Evolutionary conservation across 2,113 vertebrate genomes (phyloP).

Genomic region (Austrofundulus limnaeus): DNA sequence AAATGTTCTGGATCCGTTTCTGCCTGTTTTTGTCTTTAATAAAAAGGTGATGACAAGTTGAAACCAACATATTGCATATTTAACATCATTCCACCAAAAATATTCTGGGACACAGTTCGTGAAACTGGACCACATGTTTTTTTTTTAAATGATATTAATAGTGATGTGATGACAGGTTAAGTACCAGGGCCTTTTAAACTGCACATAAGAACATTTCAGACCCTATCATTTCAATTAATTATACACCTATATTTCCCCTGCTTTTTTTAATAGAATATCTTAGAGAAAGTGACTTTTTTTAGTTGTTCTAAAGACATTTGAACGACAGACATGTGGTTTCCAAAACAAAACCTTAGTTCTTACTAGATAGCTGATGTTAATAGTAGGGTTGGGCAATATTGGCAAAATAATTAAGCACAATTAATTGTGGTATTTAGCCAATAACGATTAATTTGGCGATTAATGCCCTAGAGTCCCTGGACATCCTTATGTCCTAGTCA

Average conservation of each 20-base stretch:
- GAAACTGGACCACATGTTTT: background rate
- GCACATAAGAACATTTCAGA: background rate
- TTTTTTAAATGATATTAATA: background rate
- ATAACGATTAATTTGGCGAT: too few relatives aligned
- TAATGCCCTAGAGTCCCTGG: too few relatives aligned
- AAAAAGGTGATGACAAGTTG: background rate
- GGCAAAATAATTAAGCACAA: too few relatives aligned
- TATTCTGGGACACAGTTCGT: background rate
- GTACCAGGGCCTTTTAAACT: background rate
- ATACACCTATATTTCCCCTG: background rate
- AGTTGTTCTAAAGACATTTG: background rate
- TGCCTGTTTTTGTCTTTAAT: background rate
- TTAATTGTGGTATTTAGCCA: too few relatives aligned
- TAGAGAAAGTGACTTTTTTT: background rate
- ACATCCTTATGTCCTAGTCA: too few relatives aligned
- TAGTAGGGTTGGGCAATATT: too few relatives aligned
- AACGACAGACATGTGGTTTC: too few relatives aligned
- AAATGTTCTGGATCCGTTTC: background rate
- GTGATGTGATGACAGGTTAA: background rate
- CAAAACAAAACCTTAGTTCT: too few relatives aligned
- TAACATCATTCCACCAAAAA: background rate
- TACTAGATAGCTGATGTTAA: too few relatives aligned
- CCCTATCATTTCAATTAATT: background rate
- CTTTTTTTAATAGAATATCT: background rate
- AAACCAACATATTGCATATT: background rate